Conservation (phyloP, 2,797 vertebrate species). For the Lagorchestes hirsutus region DNA sequence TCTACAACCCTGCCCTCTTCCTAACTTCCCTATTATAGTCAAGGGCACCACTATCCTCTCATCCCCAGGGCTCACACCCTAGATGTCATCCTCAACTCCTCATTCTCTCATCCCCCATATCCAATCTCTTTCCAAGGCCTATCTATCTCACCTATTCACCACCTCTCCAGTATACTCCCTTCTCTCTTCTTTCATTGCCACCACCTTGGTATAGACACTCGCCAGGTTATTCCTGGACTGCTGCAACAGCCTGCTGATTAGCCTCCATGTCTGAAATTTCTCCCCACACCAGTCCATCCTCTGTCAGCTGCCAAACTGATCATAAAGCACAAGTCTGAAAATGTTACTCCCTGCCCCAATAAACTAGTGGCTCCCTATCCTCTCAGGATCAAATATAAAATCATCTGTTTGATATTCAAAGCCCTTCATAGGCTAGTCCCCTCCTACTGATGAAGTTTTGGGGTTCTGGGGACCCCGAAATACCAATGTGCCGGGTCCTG, state of each 20-base stretch:
- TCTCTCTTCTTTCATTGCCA: background rate
- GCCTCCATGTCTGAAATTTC: background rate
- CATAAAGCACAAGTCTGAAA: background rate
- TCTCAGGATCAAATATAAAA: background rate
- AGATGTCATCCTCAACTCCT: background rate
- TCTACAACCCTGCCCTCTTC: background rate
- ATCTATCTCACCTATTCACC: background rate
- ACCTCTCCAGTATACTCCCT: background rate
- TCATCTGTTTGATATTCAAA: background rate
- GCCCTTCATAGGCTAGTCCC: background rate
- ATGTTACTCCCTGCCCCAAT: background rate
- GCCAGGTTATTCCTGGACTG: background rate
- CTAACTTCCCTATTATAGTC: background rate
- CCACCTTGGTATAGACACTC: background rate
- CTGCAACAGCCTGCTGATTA: background rate
- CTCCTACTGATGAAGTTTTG: background rate
- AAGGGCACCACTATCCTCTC: background rate
- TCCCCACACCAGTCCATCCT: background rate
- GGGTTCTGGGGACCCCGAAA: too few relatives aligned
- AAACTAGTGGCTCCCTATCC: background rate
- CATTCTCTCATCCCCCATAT: background rate
- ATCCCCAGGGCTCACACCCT: background rate
- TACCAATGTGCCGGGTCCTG: fast-evolving
- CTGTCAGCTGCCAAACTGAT: background rate
- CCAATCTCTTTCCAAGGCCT: background rate